These are phyloP conservation scores for Sycophaga agraensis DNA, from an alignment of 1,140 invertebrate genomes.

Conservation along the genomic window DNA sequence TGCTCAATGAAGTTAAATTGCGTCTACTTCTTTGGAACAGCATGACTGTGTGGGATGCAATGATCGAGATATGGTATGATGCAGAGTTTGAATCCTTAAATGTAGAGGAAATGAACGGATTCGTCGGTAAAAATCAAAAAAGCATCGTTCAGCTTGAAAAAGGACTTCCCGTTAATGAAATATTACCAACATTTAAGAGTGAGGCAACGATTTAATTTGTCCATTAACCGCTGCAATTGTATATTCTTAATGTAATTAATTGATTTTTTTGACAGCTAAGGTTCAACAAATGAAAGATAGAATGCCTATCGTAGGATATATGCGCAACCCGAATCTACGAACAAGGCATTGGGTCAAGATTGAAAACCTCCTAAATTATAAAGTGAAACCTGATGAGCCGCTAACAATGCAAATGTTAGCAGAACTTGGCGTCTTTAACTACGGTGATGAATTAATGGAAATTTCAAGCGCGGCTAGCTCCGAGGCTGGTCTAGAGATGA, in stretches of 20 bases:
- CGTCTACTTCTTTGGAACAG: conserved; percentile 78
- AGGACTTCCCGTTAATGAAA: conserved; percentile 73
- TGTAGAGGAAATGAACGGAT: conserved; percentile 70
- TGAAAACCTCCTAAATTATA: conserved; percentile 70
- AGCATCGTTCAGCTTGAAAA: conserved; percentile 77
- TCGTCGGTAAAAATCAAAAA: conserved; percentile 69
- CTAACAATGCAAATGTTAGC: conserved; percentile 69
- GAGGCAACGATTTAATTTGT: neutral
- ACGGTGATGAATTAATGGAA: conserved; percentile 74
- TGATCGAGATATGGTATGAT: conserved; percentile 64
- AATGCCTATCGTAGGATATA: conserved; percentile 72
- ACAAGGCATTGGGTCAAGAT: conserved; percentile 82
- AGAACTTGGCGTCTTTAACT: conserved; percentile 71
- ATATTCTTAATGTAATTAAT: too few species aligned
- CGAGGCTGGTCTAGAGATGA: conserved; percentile 75
- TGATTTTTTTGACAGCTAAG: conserved; percentile 61
- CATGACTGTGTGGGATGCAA: conserved; percentile 69
- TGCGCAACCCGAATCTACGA: conserved; percentile 74
- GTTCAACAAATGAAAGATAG: conserved; percentile 77
- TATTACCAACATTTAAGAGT: conserved; percentile 70
- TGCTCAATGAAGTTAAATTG: conserved; percentile 74
- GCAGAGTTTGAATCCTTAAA: conserved; percentile 69
- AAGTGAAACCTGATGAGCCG: conserved; percentile 65
- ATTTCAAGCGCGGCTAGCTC: conserved; percentile 82
- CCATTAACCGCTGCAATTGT: neutral